Evolutionary conservation across 1,140 invertebrate species (phyloP), one percentile per base, ranked within the genome.

Genomic region (Pentalonia nigronervosa): DNA sequence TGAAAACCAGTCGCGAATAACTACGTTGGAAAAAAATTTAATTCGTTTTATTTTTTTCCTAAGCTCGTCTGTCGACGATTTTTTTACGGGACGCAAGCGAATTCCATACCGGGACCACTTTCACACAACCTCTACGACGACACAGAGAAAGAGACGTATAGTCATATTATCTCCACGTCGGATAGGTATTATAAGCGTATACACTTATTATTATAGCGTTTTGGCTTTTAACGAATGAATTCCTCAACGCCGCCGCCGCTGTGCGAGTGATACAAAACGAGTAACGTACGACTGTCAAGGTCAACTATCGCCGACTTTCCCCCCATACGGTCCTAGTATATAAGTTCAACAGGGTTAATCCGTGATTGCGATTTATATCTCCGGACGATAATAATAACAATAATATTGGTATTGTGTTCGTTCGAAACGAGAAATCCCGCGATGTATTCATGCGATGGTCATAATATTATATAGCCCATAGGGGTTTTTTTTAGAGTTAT

Each of bases 1-100:
- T 88, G 86, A 88, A 88, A 88, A 88, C 86, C 86, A 47, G 86
- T 50, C 86, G 86, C 86, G 30, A 47, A 88, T 88, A 48, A 48
- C 86, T 47, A n/a, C 41, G 30, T 17, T 25, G 11, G 41, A 47
- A 87, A 47, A 45, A n/a, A 88, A 84, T 41, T 84, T 84, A 45
- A 76, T 84, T 84, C 41, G 36, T 45, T 84, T 84, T 84, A 41
- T 41, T 83, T 84, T 45, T 45, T 45, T 23, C 23, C 23, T 41
- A 45, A 84, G 83, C 83, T 84, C 76, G 76, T 86, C 84, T 47
- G 84, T 86, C 84, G 36, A 84, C 20, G 83, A 45, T 45, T 45
- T 76, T 67, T 76, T 47, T 47, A 8, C 36, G 1, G 84, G 36
- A 47, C 84, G 84, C 83, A 25, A 36, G 83, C 84, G 23, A 86